phyloP scores from a whole-genome alignment of 2,113 vertebrate species.

The Naja naja region DNA sequence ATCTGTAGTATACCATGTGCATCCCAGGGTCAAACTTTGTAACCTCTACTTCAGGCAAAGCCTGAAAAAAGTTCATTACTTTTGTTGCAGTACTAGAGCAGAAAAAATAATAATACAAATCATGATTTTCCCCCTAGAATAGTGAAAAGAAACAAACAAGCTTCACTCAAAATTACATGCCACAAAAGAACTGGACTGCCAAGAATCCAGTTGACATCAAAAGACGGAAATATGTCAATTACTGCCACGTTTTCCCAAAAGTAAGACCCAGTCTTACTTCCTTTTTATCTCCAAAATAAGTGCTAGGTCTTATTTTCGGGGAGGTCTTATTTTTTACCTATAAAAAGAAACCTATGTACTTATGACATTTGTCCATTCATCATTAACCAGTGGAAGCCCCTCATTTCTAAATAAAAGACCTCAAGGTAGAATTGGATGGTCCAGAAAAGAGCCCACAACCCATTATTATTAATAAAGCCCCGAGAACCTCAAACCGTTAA shows the following conservation, averaged over 20 bases:
- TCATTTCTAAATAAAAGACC: background rate
- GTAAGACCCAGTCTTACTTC: too few relatives aligned
- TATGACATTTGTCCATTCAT: background rate
- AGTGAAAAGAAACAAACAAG: background rate
- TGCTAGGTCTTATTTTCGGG: too few relatives aligned
- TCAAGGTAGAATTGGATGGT: background rate
- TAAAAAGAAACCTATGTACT: too few relatives aligned
- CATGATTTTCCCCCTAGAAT: background rate
- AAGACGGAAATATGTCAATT: background rate
- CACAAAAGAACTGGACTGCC: background rate
- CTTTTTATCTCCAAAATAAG: too few relatives aligned
- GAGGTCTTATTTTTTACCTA: too few relatives aligned
- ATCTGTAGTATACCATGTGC: background rate
- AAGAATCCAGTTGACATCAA: background rate
- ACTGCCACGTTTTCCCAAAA: too few relatives aligned
- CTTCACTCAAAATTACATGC: background rate
- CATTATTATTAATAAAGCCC: background rate
- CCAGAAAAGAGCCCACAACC: fast-evolving
- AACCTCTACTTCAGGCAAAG: background rate
- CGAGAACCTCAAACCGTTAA: fast-evolving
- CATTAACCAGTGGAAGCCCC: background rate
- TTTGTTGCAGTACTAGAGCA: background rate
- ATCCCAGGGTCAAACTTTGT: background rate
- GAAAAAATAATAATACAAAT: background rate
- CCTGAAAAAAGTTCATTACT: background rate